phyloP scores from a whole-genome alignment of 1,140 invertebrate species.

The Tetragonula clypearis region DNA sequence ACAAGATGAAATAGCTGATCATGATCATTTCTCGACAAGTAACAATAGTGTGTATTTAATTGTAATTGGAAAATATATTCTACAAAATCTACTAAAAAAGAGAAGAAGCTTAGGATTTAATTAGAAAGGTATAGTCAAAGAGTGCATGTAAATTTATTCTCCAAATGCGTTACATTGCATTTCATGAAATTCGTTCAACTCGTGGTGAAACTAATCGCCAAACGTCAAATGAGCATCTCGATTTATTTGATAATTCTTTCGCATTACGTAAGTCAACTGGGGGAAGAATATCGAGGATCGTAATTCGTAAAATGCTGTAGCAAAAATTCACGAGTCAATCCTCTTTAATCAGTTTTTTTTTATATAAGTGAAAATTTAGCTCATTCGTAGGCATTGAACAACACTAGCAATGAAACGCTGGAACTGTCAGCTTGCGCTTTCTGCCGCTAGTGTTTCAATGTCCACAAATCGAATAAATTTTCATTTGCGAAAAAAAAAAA shows the following conservation, averaged over 20 bases:
- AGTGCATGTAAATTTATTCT: too few relatives aligned
- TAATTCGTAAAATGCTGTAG: background rate
- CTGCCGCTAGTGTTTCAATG: too few relatives aligned
- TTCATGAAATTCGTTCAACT: too few relatives aligned
- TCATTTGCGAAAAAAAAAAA: too few relatives aligned
- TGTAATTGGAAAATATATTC: background rate
- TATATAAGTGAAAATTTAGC: background rate
- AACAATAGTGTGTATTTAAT: background rate
- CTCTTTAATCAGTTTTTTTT: background rate
- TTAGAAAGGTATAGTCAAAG: too few relatives aligned
- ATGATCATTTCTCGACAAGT: background rate
- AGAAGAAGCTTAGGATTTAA: too few relatives aligned
- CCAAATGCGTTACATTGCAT: too few relatives aligned
- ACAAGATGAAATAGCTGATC: background rate
- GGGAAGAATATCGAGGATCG: background rate
- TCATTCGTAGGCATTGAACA: rapidly evolving
- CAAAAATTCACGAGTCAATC: background rate
- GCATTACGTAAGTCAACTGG: background rate
- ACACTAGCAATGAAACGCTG: background rate
- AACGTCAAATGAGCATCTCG: too few relatives aligned
- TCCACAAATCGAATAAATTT: too few relatives aligned
- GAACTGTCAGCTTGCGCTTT: too few relatives aligned
- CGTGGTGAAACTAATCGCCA: too few relatives aligned
- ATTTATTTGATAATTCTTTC: background rate
- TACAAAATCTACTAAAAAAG: too few relatives aligned